phyloP scores from a whole-genome alignment of 1,140 invertebrate genomes.

The Frieseomelitta varia region DNA sequence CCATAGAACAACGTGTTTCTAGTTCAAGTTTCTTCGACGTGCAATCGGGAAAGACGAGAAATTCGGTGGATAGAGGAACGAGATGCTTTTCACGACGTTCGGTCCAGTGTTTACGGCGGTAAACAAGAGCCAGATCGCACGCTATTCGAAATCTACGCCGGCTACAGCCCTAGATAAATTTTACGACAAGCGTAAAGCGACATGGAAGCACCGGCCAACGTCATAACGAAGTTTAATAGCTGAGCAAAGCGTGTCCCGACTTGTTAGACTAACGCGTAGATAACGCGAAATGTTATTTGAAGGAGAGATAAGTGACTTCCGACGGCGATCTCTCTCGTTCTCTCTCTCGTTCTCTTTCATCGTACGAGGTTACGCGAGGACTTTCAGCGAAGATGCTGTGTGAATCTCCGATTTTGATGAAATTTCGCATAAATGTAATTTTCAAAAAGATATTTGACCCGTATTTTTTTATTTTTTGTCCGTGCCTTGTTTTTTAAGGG shows the following conservation, averaged over 20 bases:
- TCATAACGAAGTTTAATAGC: constrained; percentile 58
- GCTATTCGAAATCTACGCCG: neutral
- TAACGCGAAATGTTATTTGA: constrained; percentile 45
- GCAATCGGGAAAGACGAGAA: neutral
- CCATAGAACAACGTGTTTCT: neutral
- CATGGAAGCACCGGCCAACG: neutral
- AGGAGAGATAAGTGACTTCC: constrained; percentile 54
- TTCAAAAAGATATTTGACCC: too few relatives aligned
- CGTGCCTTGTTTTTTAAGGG: neutral
- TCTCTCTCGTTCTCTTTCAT: neutral
- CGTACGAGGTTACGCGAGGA: neutral
- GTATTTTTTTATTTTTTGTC: too few relatives aligned
- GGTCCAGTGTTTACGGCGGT: neutral
- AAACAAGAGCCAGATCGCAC: constrained; percentile 47
- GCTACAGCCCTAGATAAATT: constrained; percentile 42
- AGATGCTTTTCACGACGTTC: neutral
- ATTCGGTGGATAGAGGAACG: neutral
- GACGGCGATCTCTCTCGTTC: constrained; percentile 20
- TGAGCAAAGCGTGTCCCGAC: constrained; percentile 31
- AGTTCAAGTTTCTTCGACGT: constrained; percentile 1
- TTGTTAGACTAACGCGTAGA: constrained; percentile 33
- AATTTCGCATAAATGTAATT: too few relatives aligned
- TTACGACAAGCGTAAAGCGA: constrained; percentile 44
- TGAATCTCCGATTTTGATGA: too few relatives aligned
- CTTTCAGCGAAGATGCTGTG: neutral